Evolutionary conservation across 37 sponge, comb jelly and placozoan species (phyloP), one percentile per base, ranked within the genome.

Genomic region (Petrosia ficiformis): DNA sequence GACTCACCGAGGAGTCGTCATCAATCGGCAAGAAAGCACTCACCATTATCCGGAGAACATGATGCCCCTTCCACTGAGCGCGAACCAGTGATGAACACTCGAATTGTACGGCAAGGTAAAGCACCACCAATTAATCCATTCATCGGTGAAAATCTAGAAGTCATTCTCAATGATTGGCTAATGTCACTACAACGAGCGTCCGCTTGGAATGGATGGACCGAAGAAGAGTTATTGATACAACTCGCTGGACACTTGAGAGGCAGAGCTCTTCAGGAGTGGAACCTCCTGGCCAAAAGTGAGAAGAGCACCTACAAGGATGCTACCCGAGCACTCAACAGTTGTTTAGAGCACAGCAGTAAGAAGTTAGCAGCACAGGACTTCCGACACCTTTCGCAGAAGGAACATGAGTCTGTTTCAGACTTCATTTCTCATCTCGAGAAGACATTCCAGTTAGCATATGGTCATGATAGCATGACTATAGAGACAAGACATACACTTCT

Each of bases 341-440:
- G 82, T 4, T 57, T 86, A 10, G 82, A 86, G n/a, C 77, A 80
- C 19, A 75, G 76, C 6, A 56, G 73, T 22, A 32, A 42, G 26
- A 64, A 71, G 24, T 36, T 86, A 37, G 87, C 77, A 4, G 87
- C 77, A 22, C 82, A 86, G 72, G 87, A 80, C 34, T 86, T 86
- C 65, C 59, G 87, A 6, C 80, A 86, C 42, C 24, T 54, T n/a
- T 25, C 48, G 19, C 87, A 86, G 57, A 26, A 24, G 21, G 56
- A 79, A 11, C 29, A 30, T 0, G 87, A 86, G 42, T 30, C 33
- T 40, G 87, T 86, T 14, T 37, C 71, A 14, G 80, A 79, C 52
- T 74, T 76, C 60, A 77, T 84, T n/a, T 11, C 58, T 0, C 52
- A 67, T 4, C 42, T 84, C 30, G 85, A 77, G 74, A 35, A 63